These are phyloP conservation scores for Branchipolynoe longqiensis DNA, from an alignment of 2,888 invertebrate species.

Conservation along the genomic window DNA sequence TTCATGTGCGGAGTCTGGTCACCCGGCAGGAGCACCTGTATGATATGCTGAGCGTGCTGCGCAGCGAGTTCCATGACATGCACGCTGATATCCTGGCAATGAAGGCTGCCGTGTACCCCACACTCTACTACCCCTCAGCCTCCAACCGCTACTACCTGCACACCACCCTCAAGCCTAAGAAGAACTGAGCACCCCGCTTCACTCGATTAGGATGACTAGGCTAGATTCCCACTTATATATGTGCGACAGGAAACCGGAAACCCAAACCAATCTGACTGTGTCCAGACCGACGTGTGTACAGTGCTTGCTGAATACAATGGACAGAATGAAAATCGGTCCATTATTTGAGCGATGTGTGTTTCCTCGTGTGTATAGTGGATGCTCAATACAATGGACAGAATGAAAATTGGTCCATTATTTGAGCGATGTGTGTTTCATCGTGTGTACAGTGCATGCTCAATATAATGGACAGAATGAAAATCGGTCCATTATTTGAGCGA, in stretches of 20 bases:
- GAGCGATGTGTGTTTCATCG: no score
- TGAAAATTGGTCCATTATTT: no score
- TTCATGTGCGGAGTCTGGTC: slow-evolving; percentile 29
- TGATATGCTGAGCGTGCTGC: slow-evolving; percentile 34
- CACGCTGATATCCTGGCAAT: slow-evolving; percentile 18
- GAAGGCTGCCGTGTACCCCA: slow-evolving; percentile 38
- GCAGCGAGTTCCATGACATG: slow-evolving; percentile 40
- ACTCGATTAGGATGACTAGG: neutral
- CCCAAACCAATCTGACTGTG: neutral
- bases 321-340: no score
- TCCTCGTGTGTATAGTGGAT: no score
- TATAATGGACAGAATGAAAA: no score
- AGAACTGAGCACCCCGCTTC: slow-evolving; percentile 9
- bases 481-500: no score
- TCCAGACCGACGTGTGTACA: neutral
- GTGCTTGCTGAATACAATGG: no score
- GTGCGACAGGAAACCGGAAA: neutral
- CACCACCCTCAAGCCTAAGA: slow-evolving; percentile 4
- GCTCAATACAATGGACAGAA: no score
- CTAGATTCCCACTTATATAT: neutral
- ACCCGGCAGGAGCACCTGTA: slow-evolving; percentile 37
- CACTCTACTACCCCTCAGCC: slow-evolving; percentile 9
- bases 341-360: no score
- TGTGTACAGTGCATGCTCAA: no score
- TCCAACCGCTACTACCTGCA: slow-evolving; percentile 51